phyloP scores from a whole-genome alignment of 2,888 invertebrate genomes.

The Stenoptilia bipunctidactyla region DNA sequence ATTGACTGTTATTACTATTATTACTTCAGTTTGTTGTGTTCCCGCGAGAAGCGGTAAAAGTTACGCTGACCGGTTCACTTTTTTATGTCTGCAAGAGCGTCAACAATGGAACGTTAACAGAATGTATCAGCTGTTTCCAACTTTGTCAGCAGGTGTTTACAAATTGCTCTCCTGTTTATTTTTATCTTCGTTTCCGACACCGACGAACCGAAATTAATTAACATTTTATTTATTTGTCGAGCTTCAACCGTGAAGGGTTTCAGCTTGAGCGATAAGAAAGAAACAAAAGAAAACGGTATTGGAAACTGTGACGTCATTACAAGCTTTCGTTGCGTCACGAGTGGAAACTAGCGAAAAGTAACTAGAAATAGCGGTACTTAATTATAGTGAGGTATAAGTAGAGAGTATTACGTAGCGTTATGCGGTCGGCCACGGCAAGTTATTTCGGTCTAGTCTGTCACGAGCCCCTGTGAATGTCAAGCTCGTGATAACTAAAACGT shows the following conservation, averaged over 20 bases:
- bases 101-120: slow-evolving; percentile 64
- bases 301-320: neutral
- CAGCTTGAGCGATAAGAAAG: too few species aligned
- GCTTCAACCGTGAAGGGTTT: too few species aligned
- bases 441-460: slow-evolving; percentile 61
- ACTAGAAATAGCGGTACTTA: slow-evolving; percentile 55
- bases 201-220: slow-evolving; percentile 4
- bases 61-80: slow-evolving; percentile 63
- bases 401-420: slow-evolving; percentile 59
- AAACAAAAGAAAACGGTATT: too few species aligned
- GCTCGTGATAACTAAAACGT: slow-evolving; percentile 53
- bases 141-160: slow-evolving; percentile 38
- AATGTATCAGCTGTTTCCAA: slow-evolving; percentile 54
- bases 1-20: slow-evolving; percentile 66
- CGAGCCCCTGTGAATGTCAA: slow-evolving; percentile 63
- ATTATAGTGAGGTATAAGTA: slow-evolving; percentile 59
- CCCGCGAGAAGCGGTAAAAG: slow-evolving; percentile 59
- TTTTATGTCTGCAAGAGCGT: slow-evolving; percentile 49
- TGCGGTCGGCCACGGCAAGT: slow-evolving; percentile 60
- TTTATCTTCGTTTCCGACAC: slow-evolving; percentile 11
- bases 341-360: slow-evolving; percentile 41
- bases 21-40: slow-evolving; percentile 58
- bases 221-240: neutral
- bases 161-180: slow-evolving; percentile 16
- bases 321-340: slow-evolving; percentile 15